A percentile compares a stretch with the other conserved stretches of the same genome.
Evolutionary conservation across 2,797 vertebrate genomes (phyloP).

Genomic region (Catamblyrhynchus diadema): DNA sequence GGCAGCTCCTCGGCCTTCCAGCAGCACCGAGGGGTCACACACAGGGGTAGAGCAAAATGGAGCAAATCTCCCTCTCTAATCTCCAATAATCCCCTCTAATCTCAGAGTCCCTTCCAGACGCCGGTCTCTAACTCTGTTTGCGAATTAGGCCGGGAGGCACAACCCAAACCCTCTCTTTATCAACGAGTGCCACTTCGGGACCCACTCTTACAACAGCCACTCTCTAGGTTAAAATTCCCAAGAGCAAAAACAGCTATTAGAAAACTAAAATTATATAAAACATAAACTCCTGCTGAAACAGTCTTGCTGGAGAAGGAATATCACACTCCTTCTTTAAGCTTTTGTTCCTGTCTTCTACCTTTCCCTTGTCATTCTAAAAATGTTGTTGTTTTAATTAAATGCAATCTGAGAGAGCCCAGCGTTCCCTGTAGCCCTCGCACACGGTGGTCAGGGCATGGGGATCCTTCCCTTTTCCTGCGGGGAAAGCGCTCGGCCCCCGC

Average conservation of each 20-base stretch:
- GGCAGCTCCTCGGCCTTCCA: neutral
- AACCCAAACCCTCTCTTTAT: neutral
- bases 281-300: neutral
- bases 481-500: neutral
- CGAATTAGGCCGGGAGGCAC: neutral
- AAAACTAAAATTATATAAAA: neutral
- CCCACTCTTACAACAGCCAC: neutral
- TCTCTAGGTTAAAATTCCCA: neutral
- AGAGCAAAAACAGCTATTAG: neutral
- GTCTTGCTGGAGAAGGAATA: neutral
- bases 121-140: constrained; percentile 51
- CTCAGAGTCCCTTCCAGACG: constrained; percentile 54
- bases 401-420: neutral
- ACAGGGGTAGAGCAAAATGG: constrained; percentile 4
- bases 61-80: constrained; percentile 46
- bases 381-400: neutral
- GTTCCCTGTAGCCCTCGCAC: neutral
- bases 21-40: neutral
- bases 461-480: neutral
- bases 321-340: neutral
- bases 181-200: neutral
- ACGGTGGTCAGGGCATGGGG: neutral
- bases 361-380: neutral
- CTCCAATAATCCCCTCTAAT: constrained; percentile 66
- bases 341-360: neutral